phyloP scores from a whole-genome alignment of 1,140 invertebrate genomes.

The Heliothis subflexa region DNA sequence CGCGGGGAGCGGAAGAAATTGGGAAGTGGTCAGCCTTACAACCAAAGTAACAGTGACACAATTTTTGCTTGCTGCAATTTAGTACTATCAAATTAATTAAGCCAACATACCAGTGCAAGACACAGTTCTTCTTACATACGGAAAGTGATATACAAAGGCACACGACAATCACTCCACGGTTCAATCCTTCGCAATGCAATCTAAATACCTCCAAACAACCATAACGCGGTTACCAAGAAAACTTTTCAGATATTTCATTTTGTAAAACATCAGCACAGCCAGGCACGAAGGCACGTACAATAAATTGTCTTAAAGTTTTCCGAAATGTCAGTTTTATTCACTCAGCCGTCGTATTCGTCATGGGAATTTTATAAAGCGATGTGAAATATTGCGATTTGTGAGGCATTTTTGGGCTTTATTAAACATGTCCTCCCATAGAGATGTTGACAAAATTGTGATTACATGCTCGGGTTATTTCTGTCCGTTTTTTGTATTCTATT shows the following conservation, averaged over 20 bases:
- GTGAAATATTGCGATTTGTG: conserved; percentile 35
- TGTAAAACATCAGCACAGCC: conserved; percentile 57
- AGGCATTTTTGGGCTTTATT: conserved; percentile 23
- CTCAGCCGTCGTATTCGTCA: conserved; percentile 33
- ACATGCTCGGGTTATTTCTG: neutral
- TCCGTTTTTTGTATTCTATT: neutral
- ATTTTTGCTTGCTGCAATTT: no score
- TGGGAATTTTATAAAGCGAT: conserved; percentile 40
- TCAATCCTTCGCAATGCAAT: no score
- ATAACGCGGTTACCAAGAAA: neutral
- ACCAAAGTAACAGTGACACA: no score
- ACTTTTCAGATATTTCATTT: conserved; percentile 64
- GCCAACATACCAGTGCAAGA: no score
- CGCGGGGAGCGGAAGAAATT: no score
- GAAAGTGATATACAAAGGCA: no score
- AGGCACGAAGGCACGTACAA: conserved; percentile 54
- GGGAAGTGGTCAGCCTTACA: no score
- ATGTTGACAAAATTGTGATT: neutral
- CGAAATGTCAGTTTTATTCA: conserved; percentile 48
- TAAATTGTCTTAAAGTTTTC: conserved; percentile 61
- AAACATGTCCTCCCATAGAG: conserved; percentile 19
- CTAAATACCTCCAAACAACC: no score
- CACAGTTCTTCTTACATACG: no score
- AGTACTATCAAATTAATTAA: no score
- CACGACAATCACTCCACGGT: no score